phyloP scores from a whole-genome alignment of 2,888 invertebrate species.

The Augochlorella aurata region DNA sequence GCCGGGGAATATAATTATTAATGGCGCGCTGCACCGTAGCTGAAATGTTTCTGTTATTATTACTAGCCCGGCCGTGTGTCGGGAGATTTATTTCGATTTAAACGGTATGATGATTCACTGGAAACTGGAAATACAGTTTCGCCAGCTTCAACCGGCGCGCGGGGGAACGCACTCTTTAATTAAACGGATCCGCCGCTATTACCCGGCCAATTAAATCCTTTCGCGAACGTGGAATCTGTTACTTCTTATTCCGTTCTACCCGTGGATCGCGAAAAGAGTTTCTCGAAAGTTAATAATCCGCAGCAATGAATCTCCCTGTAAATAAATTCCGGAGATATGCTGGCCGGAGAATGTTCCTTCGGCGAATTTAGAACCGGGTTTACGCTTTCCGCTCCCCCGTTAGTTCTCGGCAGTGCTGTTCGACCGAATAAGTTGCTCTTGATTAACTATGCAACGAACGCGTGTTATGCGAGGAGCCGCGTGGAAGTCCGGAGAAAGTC shows the following conservation, averaged over 20 bases:
- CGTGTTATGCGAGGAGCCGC: no score
- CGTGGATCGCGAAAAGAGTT: not conserved
- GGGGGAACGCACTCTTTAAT: not conserved
- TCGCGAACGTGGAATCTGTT: not conserved
- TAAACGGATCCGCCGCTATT: not conserved
- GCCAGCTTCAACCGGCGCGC: not conserved
- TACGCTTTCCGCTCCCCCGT: not conserved
- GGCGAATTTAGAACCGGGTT: not conserved
- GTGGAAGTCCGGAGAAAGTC: not conserved
- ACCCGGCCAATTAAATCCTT: not conserved
- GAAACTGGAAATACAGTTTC: not conserved
- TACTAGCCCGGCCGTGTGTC: not conserved
- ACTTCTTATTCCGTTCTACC: not conserved
- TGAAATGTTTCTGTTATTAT: not conserved
- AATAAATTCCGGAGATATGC: not conserved
- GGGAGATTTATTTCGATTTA: not conserved
- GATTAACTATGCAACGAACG: not conserved
- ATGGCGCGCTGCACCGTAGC: not conserved
- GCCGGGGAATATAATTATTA: not conserved
- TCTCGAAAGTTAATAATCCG: constrained; percentile 1
- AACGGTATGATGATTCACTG: not conserved
- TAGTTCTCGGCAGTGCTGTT: not conserved
- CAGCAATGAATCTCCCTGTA: not conserved
- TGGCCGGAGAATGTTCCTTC: not conserved
- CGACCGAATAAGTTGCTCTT: not conserved